Evolutionary conservation across 2,888 invertebrate genomes (phyloP), one percentile per base, ranked within the genome.

Genomic region (Magallana nippona): DNA sequence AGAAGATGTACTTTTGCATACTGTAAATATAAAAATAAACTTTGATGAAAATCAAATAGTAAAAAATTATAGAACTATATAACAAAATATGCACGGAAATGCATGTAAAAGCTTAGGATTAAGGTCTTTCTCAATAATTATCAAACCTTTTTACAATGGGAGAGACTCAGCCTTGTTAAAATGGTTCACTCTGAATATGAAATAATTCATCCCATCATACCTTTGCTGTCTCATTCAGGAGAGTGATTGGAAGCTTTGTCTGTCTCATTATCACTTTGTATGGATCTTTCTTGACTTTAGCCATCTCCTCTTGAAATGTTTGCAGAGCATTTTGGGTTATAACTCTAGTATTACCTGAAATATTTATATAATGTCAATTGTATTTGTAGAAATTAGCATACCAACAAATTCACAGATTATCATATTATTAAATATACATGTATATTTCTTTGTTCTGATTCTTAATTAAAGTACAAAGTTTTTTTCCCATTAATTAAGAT

Each of bases 231-330:
- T 99, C 99, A 94, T 98, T 98, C 0, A 99, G 95, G 82, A 99
- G 95, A 0, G 98, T 98, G 44, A 99, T 96, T 0, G 99, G 99
- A 85, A 99, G 95, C 91, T 97, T 97, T 0, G 99, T 98, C 22
- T 98, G 98, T 94, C 97, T 97, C 98, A 99, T 98, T 10, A 99
- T 96, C 22, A 99, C 97, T 95, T 99, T 97, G 94, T 99, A 99
- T 0, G 99, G 99, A 95, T 99, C 98, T 93, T 97, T 98, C 82
- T 98, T 96, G 56, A 97, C 99, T 91, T 97, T 97, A 22, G 98
- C 98, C 93, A 99, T 96, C 95, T 99, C 99, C 71, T 97, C 97
- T 95, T 99, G 95, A 91, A 96, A 96, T 83, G 94, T 95, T 92
- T 96, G 96, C 77, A 96, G 93, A 71, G 95, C 95, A 86, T 94